A percentile compares a stretch with the other conserved stretches of the same genome.
These are phyloP conservation scores for Chrysogorgia sp. DNA, from an alignment of 92 coral and sea anemone species.

Conservation along the genomic window DNA sequence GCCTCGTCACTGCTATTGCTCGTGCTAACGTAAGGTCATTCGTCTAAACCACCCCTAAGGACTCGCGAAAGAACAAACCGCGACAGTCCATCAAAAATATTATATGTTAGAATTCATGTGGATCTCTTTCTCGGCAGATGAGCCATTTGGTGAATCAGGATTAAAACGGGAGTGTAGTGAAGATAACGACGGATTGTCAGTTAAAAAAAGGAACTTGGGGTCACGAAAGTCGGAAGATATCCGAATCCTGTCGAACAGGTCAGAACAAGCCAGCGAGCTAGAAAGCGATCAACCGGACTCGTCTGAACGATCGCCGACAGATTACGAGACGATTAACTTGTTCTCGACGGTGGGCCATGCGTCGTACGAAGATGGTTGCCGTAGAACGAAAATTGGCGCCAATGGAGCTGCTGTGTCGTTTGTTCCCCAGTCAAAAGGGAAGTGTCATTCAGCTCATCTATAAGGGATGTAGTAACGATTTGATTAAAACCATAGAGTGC, in stretches of 20 bases:
- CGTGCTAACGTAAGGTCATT: no score
- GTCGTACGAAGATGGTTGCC: constrained; percentile 2
- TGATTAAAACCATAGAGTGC: constrained; percentile 85
- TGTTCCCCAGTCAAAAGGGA: constrained; percentile 90
- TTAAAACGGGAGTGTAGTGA: constrained; percentile 18
- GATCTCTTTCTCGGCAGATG: neutral
- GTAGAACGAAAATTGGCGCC: constrained; percentile 54
- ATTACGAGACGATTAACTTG: constrained; percentile 26
- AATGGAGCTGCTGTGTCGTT: constrained; percentile 79
- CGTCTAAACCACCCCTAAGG: no score
- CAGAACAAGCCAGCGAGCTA: constrained; percentile 19
- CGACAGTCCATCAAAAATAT: no score
- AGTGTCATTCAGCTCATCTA: constrained; percentile 89
- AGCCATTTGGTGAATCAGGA: neutral
- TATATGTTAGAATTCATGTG: no score
- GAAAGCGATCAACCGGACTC: constrained; percentile 41
- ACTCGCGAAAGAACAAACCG: no score
- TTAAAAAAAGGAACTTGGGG: neutral
- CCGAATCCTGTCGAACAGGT: neutral
- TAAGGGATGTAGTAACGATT: constrained; percentile 91
- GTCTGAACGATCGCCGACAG: constrained; percentile 49
- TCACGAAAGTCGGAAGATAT: neutral
- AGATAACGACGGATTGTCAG: neutral
- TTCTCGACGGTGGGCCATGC: constrained; percentile 11
- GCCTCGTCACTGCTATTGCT: no score